Conservation (phyloP, 2,888 invertebrate genomes). For the Mantis religiosa region DNA sequence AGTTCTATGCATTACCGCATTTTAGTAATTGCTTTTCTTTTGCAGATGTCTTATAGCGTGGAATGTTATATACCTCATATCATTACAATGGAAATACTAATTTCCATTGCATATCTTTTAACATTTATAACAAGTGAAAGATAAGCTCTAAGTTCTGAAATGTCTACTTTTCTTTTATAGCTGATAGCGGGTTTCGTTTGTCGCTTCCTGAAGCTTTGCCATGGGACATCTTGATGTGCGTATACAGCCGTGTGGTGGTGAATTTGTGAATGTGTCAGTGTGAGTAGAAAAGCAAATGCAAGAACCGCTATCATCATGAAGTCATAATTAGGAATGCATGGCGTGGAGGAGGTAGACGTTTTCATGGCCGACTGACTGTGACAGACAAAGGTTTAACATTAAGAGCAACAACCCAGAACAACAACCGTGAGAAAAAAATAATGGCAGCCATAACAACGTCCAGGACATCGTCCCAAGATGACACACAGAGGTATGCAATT, state of each 20-base stretch:
- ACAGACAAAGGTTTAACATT: background rate
- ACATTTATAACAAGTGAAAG: too few relatives aligned
- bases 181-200: background rate
- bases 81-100: too few relatives aligned
- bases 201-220: background rate
- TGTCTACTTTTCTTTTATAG: background rate
- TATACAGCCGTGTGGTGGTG: background rate
- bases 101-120: too few relatives aligned
- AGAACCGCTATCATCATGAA: background rate
- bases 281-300: background rate
- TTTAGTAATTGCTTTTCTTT: too few relatives aligned
- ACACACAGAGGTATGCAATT: conserved; percentile 11
- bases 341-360: background rate
- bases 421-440: background rate
- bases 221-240: background rate
- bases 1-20: too few relatives aligned
- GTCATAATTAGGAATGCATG: background rate
- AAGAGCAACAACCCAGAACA: background rate
- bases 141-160: background rate
- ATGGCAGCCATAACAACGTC: conserved; percentile 11
- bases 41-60: too few relatives aligned
- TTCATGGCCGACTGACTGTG: background rate
- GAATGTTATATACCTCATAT: too few relatives aligned
- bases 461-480: conserved; percentile 2
- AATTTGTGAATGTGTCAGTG: background rate